Base-by-base conservation (phyloP, 2,888 invertebrate genomes). In the Ctena decussata region DNA sequence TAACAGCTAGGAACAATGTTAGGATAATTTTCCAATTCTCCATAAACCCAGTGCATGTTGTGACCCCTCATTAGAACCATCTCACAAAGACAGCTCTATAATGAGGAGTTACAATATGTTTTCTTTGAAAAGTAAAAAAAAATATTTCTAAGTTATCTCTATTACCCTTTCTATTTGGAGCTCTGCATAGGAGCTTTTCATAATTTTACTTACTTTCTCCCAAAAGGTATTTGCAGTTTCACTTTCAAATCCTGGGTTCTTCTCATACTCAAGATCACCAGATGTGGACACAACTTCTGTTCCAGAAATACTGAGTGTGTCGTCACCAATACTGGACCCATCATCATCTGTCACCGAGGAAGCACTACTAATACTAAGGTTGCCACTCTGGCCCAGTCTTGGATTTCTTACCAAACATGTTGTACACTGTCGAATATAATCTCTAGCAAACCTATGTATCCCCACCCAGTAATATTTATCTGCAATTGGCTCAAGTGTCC, bases 391-490 rank as follows among this genome's bases (percentile, higher is more conserved):
- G n/a, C 72, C 72, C 11, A 72, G 72, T 44, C 74, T 78, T 3
- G 85, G 88, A 57, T 82, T 80, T 49, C 80, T 79, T 30, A 78
- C 86, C 32, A 82, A 35, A 75, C 89, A 89, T 24, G 69, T 70
- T 30, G 73, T 49, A 65, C 89, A 89, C 35, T 86, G 84, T 24
- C 86, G 71, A 41, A 89, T 86, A 39, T 76, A 89, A 39, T 86
- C 80, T 35, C 80, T 82, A 27, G 84, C 79, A 44, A 80, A 83
- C 53, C 77, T 86, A 78, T 86, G 86, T 12, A 86, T 89, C 30
- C 86, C 89, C 60, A 80, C 78, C 89, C 89, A 89, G 53, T 89
- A 82, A 71, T 76, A 89, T 18, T 86, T 73, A n/a, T 84, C 69
- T 21, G 77, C 74, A 8, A 89, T 79, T 27, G 53, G 74, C 60